Evolutionary conservation across 2,113 vertebrate species (phyloP).

Genomic region (Capra hircus): DNA sequence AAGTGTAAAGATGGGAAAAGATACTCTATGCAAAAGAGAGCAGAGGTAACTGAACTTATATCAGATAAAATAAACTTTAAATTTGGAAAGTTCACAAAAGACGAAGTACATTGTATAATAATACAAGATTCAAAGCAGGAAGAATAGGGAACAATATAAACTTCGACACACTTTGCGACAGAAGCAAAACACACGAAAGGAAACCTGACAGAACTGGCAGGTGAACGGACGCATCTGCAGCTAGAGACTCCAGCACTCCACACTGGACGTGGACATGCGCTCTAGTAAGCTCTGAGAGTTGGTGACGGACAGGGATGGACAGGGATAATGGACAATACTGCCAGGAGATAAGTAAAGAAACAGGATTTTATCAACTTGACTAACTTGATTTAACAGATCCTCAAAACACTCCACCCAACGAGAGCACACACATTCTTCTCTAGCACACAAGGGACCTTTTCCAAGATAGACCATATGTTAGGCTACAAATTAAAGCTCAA

Average conservation of each 20-base stretch:
- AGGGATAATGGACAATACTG: neutral
- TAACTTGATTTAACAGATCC: neutral
- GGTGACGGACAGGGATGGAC: too few relatives aligned
- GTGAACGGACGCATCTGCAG: too few relatives aligned
- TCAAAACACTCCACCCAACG: neutral
- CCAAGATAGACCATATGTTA: neutral
- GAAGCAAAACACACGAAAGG: neutral
- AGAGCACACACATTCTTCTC: neutral
- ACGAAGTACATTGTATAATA: neutral
- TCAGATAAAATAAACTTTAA: neutral
- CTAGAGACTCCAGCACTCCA: too few relatives aligned
- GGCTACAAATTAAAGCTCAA: neutral
- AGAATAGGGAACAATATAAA: neutral
- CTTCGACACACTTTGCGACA: neutral
- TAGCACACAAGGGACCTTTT: neutral
- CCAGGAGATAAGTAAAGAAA: neutral
- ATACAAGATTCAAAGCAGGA: neutral
- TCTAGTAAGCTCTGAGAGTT: too few relatives aligned
- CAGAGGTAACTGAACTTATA: neutral
- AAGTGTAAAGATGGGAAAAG: neutral
- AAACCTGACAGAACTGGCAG: rapidly evolving
- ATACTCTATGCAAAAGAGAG: neutral
- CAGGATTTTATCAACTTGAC: neutral
- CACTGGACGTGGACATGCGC: too few relatives aligned
- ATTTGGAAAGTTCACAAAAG: neutral